Evolutionary conservation across 1,140 invertebrate genomes (phyloP), one percentile per base, ranked within the genome.

Genomic region (Teleogryllus occipitalis): DNA sequence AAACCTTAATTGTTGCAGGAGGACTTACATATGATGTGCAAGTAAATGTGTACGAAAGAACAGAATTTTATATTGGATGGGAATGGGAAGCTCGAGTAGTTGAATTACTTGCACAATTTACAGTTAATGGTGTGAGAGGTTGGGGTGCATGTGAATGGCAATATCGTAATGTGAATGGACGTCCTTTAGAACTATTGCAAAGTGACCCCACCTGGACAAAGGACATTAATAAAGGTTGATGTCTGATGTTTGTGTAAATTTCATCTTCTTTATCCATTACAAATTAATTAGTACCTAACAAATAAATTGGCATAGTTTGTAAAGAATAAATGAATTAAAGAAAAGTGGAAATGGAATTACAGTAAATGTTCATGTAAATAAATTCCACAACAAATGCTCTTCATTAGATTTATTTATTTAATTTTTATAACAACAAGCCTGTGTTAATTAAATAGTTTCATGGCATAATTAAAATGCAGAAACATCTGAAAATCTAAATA

Each of bases 81-180:
- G 88, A 91, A 21, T 89, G 90, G 85, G 91, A 92, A 83, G 88
- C 89, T 7, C 89, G 90, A 82, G 87, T 93, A 75, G 88, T 91
- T 81, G 92, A 93, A 83, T 84, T 90, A 79, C 87, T 91, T 83
- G 90, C 87, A 80, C 85, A 84, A 12, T 90, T 89, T 81, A 86
- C 87, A 80, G 86, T 94, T 0, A 91, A 93, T 85, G 91, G 90
- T 0, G 82, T 90, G 0, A 87, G 88, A 82, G 92, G 92, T 0
- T 90, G 89, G 86, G 92, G 92, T 21, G 89, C 90, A 80, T 89
- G 90, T 7, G 92, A 93, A 85, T 93, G 91, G 89, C 87, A 90
- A 76, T 93, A 92, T 83, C 87, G 89, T 80, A 88, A 91, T 84
- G 81, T 85, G 47, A 79, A 78, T 73, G 84, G 85, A 79, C 74